Evolutionary conservation across 2,888 invertebrate species (phyloP).

Genomic region (Eupelmus urozonus): DNA sequence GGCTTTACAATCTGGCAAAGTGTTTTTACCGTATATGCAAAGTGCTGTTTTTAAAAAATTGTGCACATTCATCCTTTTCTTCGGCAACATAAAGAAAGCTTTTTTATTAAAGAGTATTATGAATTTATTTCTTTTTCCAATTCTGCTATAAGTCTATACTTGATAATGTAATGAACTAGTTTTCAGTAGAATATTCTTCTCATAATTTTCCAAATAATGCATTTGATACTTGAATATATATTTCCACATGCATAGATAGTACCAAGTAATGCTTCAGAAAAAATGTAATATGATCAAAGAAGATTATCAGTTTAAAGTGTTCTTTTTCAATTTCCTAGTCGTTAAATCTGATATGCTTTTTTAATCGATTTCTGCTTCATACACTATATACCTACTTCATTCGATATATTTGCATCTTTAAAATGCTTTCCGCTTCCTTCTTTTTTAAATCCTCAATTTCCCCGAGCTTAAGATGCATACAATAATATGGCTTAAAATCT

Average conservation of each 20-base stretch:
- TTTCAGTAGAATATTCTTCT: no score
- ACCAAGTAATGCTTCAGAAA: background rate
- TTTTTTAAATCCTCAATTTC: slow-evolving; percentile 14
- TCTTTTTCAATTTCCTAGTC: slow-evolving; percentile 35
- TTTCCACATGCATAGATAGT: no score
- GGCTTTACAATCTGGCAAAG: slow-evolving; percentile 16
- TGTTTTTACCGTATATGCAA: slow-evolving; percentile 11
- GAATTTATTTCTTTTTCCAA: background rate
- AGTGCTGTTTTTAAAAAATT: background rate
- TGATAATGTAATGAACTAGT: no score
- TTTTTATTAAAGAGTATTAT: background rate
- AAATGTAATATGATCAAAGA: slow-evolving; percentile 8
- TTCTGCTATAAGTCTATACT: background rate
- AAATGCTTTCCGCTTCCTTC: background rate
- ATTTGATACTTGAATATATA: no score
- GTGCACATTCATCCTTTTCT: background rate
- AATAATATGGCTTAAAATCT: slow-evolving; percentile 18
- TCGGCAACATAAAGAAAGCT: background rate
- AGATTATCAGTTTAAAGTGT: slow-evolving; percentile 29
- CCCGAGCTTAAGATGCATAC: background rate
- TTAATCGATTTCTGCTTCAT: slow-evolving; percentile 25
- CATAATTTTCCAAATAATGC: no score
- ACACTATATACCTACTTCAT: background rate
- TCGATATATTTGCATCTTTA: slow-evolving; percentile 40
- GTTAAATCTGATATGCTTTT: slow-evolving; percentile 30